Evolutionary conservation across 2,113 vertebrate species (phyloP).

Genomic region (Jaculus jaculus): DNA sequence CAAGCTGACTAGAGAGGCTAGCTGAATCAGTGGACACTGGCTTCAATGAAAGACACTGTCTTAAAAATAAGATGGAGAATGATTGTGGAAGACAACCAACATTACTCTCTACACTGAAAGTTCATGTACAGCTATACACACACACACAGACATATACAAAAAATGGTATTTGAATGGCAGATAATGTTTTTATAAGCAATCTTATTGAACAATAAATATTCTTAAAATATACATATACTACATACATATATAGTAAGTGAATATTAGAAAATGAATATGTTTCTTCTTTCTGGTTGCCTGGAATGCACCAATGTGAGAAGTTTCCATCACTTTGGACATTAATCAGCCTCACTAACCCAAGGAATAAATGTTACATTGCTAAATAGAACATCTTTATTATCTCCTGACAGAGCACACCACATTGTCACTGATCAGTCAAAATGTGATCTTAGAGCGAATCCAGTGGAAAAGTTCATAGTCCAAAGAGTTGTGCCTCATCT

Average conservation of each 20-base stretch:
- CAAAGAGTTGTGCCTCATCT: background rate
- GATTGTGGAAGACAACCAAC: too few relatives aligned
- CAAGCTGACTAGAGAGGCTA: too few relatives aligned
- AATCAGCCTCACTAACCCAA: background rate
- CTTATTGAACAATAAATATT: background rate
- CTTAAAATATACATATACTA: background rate
- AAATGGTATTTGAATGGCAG: conserved; percentile 12
- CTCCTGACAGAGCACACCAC: background rate
- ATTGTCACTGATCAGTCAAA: background rate
- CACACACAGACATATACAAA: background rate
- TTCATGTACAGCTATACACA: too few relatives aligned
- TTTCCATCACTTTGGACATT: background rate
- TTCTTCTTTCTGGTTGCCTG: background rate
- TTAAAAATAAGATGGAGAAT: too few relatives aligned
- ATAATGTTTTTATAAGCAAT: background rate
- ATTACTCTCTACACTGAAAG: too few relatives aligned
- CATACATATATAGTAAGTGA: background rate
- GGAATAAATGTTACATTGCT: background rate
- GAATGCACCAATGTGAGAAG: background rate
- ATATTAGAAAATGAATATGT: background rate
- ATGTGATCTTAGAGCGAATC: background rate
- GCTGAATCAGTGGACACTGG: too few relatives aligned
- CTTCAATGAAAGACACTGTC: too few relatives aligned
- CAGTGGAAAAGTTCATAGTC: background rate
- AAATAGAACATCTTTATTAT: background rate